Base-by-base conservation (phyloP, 2,113 vertebrate species). In the Mesembrinibis cayennensis region DNA sequence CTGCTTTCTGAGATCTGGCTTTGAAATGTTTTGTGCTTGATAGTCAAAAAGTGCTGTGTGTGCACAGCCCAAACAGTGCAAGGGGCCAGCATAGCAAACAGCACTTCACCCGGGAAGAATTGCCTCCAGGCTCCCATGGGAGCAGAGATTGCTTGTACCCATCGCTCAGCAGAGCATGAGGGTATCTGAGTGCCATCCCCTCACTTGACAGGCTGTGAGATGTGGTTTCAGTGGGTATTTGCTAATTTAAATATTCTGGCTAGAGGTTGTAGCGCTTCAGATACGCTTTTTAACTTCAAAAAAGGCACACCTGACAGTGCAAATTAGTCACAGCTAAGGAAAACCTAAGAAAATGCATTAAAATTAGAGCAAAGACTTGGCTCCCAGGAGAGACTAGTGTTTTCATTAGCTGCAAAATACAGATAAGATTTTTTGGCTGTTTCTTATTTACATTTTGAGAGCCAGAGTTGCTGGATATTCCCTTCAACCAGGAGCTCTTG, bases 361-460 rank as follows among this genome's bases (percentile, higher is more conserved):
- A 92, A 96, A 91, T 89, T 47, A 93, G 72, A 96, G 95, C 89
- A 94, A 90, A 89, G 93, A 40, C 61, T 89, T 95, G 62, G 47
- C 81, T 97, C 59, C 74, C 87, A 78, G 84, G 81, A 79, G 72
- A 89, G 30, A 81, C 40, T 30, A 42, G 47, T 91, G 91, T 89
- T 95, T 94, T 87, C 83, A 82, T 94, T 94, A 96, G 69, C 94
- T 96, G 94, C 87, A 96, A 94, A 93, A 65, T 59, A 63, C 44
- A 96, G 93, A 84, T 97, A 96, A 94, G 83, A 67, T 94, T 91
- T 91, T 91, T 30, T 87, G 42, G 29, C 87, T 94, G 76, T 91
- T 89, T 89, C 56, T 47, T 95, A 86, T 93, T 95, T 95, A 77
- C 66, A 83, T 89, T 94, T 87, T 89, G 61, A 93, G 34, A 92